Evolutionary conservation across 2,888 invertebrate genomes (phyloP).

Genomic region (Ophioninae sp.): DNA sequence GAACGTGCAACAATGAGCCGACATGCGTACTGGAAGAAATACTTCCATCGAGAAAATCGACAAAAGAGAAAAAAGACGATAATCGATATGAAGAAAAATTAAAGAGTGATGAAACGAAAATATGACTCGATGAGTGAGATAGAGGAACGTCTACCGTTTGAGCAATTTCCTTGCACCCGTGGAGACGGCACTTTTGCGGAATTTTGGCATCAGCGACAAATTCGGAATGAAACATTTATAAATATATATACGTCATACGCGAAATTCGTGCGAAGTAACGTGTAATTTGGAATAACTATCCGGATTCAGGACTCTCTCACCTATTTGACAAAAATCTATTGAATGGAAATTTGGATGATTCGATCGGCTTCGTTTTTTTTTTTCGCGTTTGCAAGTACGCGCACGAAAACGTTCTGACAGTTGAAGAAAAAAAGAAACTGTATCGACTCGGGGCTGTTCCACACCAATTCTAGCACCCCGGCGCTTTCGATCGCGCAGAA

Average conservation of each 20-base stretch:
- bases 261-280: neutral
- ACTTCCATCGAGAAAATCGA: neutral
- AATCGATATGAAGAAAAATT: neutral
- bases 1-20: constrained; percentile 1
- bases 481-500: constrained; percentile 2
- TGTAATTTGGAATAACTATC: neutral
- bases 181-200: constrained; percentile 65
- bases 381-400: constrained; percentile 31
- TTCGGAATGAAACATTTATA: constrained; percentile 3
- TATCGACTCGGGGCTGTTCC: constrained; percentile 39
- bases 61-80: neutral
- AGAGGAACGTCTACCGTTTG: constrained; percentile 69
- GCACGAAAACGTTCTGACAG: constrained; percentile 58
- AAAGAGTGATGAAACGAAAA: neutral
- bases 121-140: constrained; percentile 11
- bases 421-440: constrained; percentile 33
- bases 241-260: neutral
- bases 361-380: constrained; percentile 25
- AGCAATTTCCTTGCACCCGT: constrained; percentile 67
- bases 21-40: neutral
- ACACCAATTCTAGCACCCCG: constrained; percentile 36
- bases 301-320: constrained; percentile 34
- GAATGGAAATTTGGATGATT: constrained; percentile 25
- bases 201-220: constrained; percentile 64
- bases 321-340: constrained; percentile 51